phyloP scores from a whole-genome alignment of 2,888 invertebrate genomes.

The Endotricha flammealis region DNA sequence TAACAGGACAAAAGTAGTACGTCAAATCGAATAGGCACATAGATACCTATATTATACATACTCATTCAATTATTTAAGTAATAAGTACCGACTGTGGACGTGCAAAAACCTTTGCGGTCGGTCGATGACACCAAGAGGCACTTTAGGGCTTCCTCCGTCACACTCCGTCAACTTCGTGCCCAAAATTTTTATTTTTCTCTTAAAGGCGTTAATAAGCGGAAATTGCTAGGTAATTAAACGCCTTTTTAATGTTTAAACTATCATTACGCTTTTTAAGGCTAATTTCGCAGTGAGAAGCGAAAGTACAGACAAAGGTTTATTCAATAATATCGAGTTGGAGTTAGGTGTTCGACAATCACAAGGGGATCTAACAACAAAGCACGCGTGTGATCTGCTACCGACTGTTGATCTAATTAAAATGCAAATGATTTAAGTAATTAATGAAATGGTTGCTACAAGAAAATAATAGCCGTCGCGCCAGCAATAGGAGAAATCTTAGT shows the following conservation, averaged over 20 bases:
- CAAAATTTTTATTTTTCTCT: conserved; percentile 43
- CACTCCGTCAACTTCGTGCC: conserved; percentile 49
- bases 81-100: conserved; percentile 65
- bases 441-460: conserved; percentile 46
- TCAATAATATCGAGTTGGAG: conserved; percentile 2
- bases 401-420: conserved; percentile 50
- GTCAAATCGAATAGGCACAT: conserved; percentile 20
- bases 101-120: conserved; percentile 70
- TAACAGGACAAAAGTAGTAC: conserved; percentile 15
- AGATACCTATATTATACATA: conserved; percentile 63
- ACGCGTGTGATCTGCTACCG: conserved; percentile 29
- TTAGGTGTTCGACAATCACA: conserved; percentile 7
- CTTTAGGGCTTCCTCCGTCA: conserved; percentile 70
- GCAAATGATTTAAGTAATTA: conserved; percentile 40
- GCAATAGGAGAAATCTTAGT: conserved; percentile 43
- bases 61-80: conserved; percentile 73
- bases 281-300: not conserved
- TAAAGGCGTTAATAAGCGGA: conserved; percentile 24
- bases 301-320: conserved; percentile 6
- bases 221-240: conserved; percentile 10
- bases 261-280: not conserved
- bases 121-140: conserved; percentile 71
- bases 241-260: conserved; percentile 1
- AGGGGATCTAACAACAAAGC: conserved; percentile 23
- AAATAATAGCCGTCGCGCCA: conserved; percentile 41